Base-by-base conservation (phyloP, 2,797 vertebrate species). In the Calcarius lapponicus region DNA sequence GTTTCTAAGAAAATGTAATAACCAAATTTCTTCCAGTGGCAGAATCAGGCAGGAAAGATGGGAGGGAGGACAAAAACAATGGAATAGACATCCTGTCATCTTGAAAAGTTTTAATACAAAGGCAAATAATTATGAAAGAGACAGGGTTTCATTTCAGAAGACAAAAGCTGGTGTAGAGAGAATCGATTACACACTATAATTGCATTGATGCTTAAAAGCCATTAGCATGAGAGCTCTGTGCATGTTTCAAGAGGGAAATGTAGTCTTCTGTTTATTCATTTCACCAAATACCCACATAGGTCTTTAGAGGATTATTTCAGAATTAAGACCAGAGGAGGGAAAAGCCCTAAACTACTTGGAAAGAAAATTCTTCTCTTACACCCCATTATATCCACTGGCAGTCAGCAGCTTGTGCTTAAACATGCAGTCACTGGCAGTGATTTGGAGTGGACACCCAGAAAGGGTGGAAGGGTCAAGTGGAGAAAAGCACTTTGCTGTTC, bases 171-270 rank as follows among this genome's bases (percentile, higher is more conserved):
- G 38, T 75, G 84, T 20, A 72, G 57, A 84, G 61, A 57, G 42
- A 92, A 94, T 94, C 18, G 24, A 95, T 93, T 90, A 92, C 48
- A 82, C n/a, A 26, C 66, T 85, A 29, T 88, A 93, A 96, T 94
- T 94, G 80, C 86, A 90, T 45, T 86, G 73, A 88, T 88, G 83
- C 38, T 92, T 88, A 92, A 92, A 90, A 92, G 74, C 66, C 50
- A 88, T 94, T 95, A 94, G 45, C 67, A 47, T 40, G 53, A 96
- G 73, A 88, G 57, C 42, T 75, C 83, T 60, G 78, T 76, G 36
- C 40, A 18, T 13, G 31, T 69, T 92, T 91, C 89, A 79, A 88
- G 85, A 88, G 43, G 26, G 38, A 84, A 92, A 90, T 40, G 38
- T 10, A 91, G 73, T 32, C 64, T 61, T 88, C 73, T 90, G 64